Evolutionary conservation across 2,888 invertebrate species (phyloP), one percentile per base, ranked within the genome.

Genomic region (Thymelicus acteon): DNA sequence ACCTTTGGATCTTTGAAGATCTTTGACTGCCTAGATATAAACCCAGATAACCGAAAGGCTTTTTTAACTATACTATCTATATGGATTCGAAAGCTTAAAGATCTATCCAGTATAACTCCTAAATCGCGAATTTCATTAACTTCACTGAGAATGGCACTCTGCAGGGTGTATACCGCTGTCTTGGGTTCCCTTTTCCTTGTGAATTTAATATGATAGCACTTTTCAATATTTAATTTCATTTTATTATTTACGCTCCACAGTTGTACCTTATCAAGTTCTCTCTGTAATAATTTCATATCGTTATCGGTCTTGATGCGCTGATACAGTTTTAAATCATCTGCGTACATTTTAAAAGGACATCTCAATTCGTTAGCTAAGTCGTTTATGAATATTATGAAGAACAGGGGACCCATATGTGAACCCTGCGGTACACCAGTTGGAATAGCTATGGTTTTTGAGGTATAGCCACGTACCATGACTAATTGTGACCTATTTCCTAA

Each of bases 341-440:
- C 60, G 40, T 60, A 60, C 60, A 60, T 60, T 60, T 60, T 60
- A 60, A 60, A 60, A 6, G 12, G n/a, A 15, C 60, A 60, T 6
- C 7, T 60, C 15, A 60, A n/a, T n/a, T 60, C 7, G 7, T 60
- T 60, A 40, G 60, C 60, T 10, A 60, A 15, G 13, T 74, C 70
- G 31, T 64, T 65, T n/a, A 73, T 54, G 31, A 69, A 69, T 19
- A 19, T 19, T 19, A 19, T 19, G 19, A 19, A 19, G 19, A 19
- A 19, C 0, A 19, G 19, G 19, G 19, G 19, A 19, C 19, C 19
- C 19, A 19, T 19, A 19, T 19, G 19, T 19, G 19, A 19, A 19
- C 19, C 19, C 19, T 19, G 19, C 19, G 19, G 19, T 19, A 19
- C 19, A 19, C 19, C 19, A 19, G 19, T 19, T 19, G 19, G 19